Base-by-base conservation (phyloP, 2,888 invertebrate species). In the Lycaena phlaeas region DNA sequence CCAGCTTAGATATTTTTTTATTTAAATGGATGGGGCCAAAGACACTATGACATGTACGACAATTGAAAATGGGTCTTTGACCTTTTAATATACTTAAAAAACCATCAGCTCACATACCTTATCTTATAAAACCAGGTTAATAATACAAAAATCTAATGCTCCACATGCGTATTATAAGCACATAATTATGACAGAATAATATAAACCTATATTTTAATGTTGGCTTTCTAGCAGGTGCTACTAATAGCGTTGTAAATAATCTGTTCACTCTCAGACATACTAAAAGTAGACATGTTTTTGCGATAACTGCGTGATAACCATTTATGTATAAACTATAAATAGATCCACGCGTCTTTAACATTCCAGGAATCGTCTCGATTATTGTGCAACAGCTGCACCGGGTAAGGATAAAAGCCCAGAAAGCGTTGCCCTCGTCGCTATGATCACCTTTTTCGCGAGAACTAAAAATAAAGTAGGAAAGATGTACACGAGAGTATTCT, bases 321-420 rank as follows among this genome's bases (percentile, higher is more conserved):
- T 34, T 34, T 18, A 34, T 12, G 34, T 18, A 9, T 10, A 22
- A 26, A 36, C 45, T 53, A 56, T 52, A 53, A 44, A 52, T 49
- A 57, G 52, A 58, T 51, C 51, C 59, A 56, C 54, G 61, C 61
- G 60, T 54, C 56, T 55, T 53, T 61, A 47, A 42, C 42, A 52
- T 72, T 70, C 74, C 57, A 63, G 69, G 64, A 73, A 77, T 71
- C 46, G 64, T 74, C 67, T 68, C 56, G 61, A 66, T 70, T 76
- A 77, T 81, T 81, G 81, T 79, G 77, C 79, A 79, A 79, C 79
- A 78, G 68, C 75, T 77, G 78, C 76, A 54, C 50, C 56, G 53
- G 54, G 49, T 53, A 57, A 63, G 70, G 77, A 72, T 74, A 78
- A 76, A 70, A 71, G 66, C 74, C 79, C 75, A 50, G 65, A 61